Percentiles rank a stretch among this genome's conserved stretches.
Evolutionary conservation across 1,140 invertebrate genomes (phyloP).

Genomic region (Geopemphigus sp.): DNA sequence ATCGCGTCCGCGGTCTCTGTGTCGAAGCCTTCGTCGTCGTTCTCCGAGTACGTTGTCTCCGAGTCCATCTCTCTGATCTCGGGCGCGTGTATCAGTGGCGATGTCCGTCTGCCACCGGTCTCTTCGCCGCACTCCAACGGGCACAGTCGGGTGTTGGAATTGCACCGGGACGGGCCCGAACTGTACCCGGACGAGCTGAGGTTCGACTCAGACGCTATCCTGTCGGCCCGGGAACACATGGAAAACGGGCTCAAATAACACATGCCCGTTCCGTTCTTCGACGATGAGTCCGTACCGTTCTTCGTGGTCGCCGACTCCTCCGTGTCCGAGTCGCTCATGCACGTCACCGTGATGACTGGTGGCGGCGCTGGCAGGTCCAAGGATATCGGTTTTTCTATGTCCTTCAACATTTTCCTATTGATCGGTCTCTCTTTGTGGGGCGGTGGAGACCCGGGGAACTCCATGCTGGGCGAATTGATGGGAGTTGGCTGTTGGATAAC

Average conservation of each 20-base stretch:
- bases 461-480: conserved; percentile 35
- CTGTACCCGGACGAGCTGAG: conserved; percentile 78
- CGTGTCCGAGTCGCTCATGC: conserved; percentile 70
- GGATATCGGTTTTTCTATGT: conserved; percentile 20
- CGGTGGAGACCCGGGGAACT: conserved; percentile 63
- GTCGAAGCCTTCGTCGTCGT: conserved; percentile 65
- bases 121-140: conserved; percentile 69
- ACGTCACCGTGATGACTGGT: conserved; percentile 72
- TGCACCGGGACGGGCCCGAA: conserved; percentile 72
- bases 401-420: conserved; percentile 2
- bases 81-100: conserved; percentile 60
- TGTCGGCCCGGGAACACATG: conserved; percentile 65
- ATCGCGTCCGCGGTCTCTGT: conserved; percentile 58
- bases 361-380: conserved; percentile 55
- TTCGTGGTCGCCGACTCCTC: conserved; percentile 50
- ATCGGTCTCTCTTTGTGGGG: conserved; percentile 56
- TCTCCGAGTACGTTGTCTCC: conserved; percentile 59
- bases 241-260: conserved; percentile 74
- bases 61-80: conserved; percentile 55
- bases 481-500: conserved; percentile 32
- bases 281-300: conserved; percentile 37
- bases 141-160: conserved; percentile 73
- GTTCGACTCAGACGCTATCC: conserved; percentile 75
- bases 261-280: conserved; percentile 56
- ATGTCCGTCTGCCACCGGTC: conserved; percentile 57